Conservation (phyloP, 2,113 vertebrate species). For the Psilopsiagon aymara region DNA sequence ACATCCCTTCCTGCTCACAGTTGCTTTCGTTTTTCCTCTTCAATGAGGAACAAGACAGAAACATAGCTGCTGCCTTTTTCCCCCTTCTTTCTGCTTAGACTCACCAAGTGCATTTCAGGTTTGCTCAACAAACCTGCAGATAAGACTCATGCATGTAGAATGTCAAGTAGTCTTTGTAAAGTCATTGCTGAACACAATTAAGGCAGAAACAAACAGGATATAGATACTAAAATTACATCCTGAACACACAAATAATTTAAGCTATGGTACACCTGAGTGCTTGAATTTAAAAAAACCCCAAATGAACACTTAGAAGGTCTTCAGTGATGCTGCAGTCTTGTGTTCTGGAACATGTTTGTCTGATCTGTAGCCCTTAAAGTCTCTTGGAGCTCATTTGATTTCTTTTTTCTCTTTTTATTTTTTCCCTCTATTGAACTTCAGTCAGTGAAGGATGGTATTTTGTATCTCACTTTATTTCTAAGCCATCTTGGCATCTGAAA, state of each 20-base stretch:
- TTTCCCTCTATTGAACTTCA: neutral
- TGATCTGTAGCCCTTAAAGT: neutral
- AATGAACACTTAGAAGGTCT: neutral
- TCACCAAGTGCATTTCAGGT: neutral
- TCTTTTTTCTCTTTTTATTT: no score
- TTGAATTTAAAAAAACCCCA: neutral
- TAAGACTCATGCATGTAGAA: neutral
- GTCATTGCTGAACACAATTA: neutral
- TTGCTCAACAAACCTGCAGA: neutral
- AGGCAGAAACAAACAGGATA: neutral
- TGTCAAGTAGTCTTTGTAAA: neutral
- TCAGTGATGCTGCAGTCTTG: neutral
- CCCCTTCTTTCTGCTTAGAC: neutral
- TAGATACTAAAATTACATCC: neutral
- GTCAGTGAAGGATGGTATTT: neutral
- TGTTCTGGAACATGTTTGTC: neutral
- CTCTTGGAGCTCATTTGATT: neutral
- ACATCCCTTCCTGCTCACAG: neutral
- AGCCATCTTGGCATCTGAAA: neutral
- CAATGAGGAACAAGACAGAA: neutral
- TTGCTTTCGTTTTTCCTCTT: neutral
- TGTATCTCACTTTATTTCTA: neutral
- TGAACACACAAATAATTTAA: neutral
- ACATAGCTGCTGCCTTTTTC: neutral
- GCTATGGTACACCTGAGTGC: neutral